Conservation (phyloP, 2,113 vertebrate genomes). For the Mionectes macconnelli region DNA sequence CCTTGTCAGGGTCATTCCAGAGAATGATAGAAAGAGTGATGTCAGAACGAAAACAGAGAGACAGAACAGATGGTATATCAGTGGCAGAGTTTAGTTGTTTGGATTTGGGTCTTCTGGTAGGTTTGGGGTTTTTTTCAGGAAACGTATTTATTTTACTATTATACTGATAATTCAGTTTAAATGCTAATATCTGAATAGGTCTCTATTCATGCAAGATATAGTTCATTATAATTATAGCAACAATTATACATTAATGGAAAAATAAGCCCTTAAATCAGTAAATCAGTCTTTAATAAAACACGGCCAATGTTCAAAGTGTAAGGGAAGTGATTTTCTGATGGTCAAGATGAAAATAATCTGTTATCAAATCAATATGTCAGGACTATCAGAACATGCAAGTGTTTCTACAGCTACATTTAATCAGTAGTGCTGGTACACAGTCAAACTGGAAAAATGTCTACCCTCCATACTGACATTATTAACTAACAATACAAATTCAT, state of each 20-base stretch:
- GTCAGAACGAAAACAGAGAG: constrained; percentile 35
- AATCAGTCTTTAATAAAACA: neutral
- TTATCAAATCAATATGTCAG: neutral
- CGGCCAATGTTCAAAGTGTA: neutral
- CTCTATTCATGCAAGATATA: constrained; percentile 19
- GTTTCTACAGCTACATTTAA: neutral
- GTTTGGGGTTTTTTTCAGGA: neutral
- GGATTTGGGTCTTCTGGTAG: neutral
- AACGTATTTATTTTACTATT: neutral
- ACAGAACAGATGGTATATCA: constrained; percentile 13
- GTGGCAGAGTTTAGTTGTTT: neutral
- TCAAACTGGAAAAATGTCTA: neutral
- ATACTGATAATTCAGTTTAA: constrained; percentile 35
- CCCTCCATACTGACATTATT: neutral
- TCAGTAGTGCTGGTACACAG: neutral
- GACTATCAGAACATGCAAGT: neutral
- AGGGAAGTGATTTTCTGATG: neutral
- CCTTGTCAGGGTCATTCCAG: neutral
- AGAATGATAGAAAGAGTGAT: constrained; percentile 6
- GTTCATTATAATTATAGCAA: constrained; percentile 43
- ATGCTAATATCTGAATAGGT: constrained; percentile 45
- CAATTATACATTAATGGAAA: neutral
- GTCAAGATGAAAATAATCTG: neutral
- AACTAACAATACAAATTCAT: neutral
- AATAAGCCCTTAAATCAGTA: neutral